phyloP scores from a whole-genome alignment of 2,797 vertebrate species.

The Crenichthys baileyi region DNA sequence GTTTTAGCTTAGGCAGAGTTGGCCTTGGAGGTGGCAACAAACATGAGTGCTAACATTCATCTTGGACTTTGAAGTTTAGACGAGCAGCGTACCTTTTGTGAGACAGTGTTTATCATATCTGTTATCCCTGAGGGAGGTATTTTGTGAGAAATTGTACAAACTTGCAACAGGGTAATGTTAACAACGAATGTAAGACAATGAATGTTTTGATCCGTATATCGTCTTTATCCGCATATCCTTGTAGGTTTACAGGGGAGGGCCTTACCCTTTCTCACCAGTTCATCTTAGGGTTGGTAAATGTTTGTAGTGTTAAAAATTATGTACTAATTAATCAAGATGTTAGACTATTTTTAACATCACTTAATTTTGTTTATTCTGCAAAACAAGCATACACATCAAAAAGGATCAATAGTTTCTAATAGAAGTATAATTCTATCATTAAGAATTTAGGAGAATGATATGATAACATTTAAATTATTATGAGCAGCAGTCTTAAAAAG shows the following conservation, averaged over 20 bases:
- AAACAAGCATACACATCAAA: not conserved
- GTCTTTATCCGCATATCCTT: too few relatives aligned
- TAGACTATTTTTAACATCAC: not conserved
- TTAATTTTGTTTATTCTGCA: not conserved
- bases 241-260: too few relatives aligned
- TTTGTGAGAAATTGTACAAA: not conserved
- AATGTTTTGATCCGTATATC: not conserved
- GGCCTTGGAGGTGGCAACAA: conserved; percentile 11
- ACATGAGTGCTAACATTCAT: conserved; percentile 5
- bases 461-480: too few relatives aligned
- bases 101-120: conserved; percentile 7
- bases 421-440: not conserved
- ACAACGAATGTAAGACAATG: not conserved
- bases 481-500: too few relatives aligned
- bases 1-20: conserved; percentile 17
- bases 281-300: not conserved
- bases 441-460: not conserved
- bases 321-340: not conserved
- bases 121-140: not conserved
- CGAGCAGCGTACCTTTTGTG: not conserved
- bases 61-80: conserved; percentile 7
- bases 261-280: not conserved
- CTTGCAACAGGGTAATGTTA: not conserved
- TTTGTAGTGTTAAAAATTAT: not conserved
- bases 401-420: not conserved